Evolutionary conservation across 1,140 invertebrate species (phyloP), one percentile per base, ranked within the genome.

Genomic region (Piezodorus guildinii): DNA sequence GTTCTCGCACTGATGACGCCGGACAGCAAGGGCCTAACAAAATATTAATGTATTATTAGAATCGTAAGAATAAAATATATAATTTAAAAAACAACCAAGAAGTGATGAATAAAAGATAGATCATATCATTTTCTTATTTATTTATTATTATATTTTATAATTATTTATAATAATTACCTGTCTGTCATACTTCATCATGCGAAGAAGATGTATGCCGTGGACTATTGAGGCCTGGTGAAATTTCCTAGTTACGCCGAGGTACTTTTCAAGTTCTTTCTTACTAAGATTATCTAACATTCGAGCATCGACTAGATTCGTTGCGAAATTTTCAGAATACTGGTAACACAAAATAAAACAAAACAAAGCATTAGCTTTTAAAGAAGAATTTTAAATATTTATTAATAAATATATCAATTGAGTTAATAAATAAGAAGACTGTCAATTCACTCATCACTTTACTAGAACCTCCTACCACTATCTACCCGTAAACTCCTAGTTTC

Each of bases 211-310:
- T 69, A 96, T 91, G 51, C 85, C 92, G 72, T 95, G 91, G 45
- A 94, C 88, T 68, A 96, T 90, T 69, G 90, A 93, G 5, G 90
- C 88, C 76, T 94, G 90, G 77, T 94, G 91, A 75, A 94, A 94
- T 74, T 94, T 95, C 60, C 90, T 80, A 30, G 89, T 91, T 9
- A 95, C 88, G 1, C 87, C 87, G 15, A 96, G 80, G 72, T 91
- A 86, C 74, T 95, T 95, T 74, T 96, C 92, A 67, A 96, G 77
- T 72, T 96, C 92, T 73, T 95, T 94, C 76, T 94, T 93, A 69
- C 89, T 91, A 43, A 96, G 78, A 49, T 90, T 88, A 73, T 95
- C 91, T 68, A 96, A 76, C 83, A 95, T 88, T 52, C 92, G 79
- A 3, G 92, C 92, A 74, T 96, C 92, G 8, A 95, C 90, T 72